Evolutionary conservation across 2,888 invertebrate genomes (phyloP), one percentile per base, ranked within the genome.

Genomic region (Coleophora deauratella): DNA sequence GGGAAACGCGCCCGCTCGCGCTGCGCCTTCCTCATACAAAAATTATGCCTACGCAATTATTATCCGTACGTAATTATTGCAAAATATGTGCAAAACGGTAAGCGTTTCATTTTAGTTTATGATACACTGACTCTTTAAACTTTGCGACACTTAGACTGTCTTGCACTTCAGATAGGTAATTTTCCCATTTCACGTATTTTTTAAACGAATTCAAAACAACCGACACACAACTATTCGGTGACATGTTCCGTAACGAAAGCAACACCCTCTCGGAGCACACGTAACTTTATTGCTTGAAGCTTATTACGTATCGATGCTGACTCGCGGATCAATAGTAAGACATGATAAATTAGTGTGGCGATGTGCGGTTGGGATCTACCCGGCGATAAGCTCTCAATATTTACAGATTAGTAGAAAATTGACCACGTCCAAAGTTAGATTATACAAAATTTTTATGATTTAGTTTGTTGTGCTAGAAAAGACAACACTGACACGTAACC

Each of bases 361-460:
- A 73, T 66, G 79, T 80, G 84, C 81, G 66, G 62, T 63, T 70
- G 79, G 75, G 76, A 68, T 72, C 70, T 73, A 74, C 79, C 80
- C 79, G 77, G 79, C 82, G 69, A 67, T 77, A 84, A 85, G 85
- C 85, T 79, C 80, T 78, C 78, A 72, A 70, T 82, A 85, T 84
- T 75, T 84, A 82, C 82, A 84, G 70, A 79, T 71, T 77, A 78
- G 75, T 84, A 84, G 75, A 81, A 81, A 84, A 85, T 82, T 82
- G 77, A 82, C 80, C 79, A 79, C 75, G 77, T 80, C 72, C 76
- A 79, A 76, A 76, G 72, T 72, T 76, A 75, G 74, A 75, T 72
- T 80, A 82, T 76, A 84, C 82, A 81, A 71, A 30, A 39, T 72
- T 57, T 72, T 57, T 65, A 74, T 73, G 72, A 66, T 63, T 69